Conservation (phyloP, 2,113 vertebrate genomes). For the Heterotis niloticus region DNA sequence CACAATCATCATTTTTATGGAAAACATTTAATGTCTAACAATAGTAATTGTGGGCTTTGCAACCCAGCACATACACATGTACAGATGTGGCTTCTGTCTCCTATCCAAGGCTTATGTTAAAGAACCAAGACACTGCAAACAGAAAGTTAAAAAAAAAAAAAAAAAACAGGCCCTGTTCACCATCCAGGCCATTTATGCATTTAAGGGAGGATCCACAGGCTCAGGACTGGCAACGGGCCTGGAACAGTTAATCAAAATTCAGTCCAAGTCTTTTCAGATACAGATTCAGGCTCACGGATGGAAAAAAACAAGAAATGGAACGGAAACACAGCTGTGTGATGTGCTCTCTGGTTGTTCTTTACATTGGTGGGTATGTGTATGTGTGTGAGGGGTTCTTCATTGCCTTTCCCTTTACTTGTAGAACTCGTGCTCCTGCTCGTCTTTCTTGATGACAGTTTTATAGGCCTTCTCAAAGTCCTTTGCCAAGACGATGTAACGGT, state of each 20-base stretch:
- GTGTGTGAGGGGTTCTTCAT: not conserved
- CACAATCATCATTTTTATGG: slow-evolving; percentile 40
- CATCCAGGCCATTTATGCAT: slow-evolving; percentile 24
- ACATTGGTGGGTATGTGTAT: not conserved
- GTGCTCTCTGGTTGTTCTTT: not conserved
- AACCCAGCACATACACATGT: slow-evolving; percentile 41
- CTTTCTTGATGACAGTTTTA: slow-evolving; percentile 91
- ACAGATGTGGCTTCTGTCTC: slow-evolving; percentile 35
- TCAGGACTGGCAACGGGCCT: slow-evolving; percentile 30
- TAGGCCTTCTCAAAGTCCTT: slow-evolving; percentile 95
- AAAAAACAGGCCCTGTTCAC: slow-evolving; percentile 32
- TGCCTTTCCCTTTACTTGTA: slow-evolving; percentile 74
- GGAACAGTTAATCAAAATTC: slow-evolving; percentile 34
- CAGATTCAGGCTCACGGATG: not conserved
- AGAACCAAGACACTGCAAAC: slow-evolving; percentile 30
- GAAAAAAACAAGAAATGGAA: not conserved
- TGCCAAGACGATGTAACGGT: slow-evolving; percentile 87
- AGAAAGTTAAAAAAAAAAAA: not conserved
- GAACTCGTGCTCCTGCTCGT: slow-evolving; percentile 93
- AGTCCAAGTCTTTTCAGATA: slow-evolving; percentile 34
- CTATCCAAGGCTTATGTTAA: slow-evolving; percentile 31
- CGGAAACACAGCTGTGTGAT: not conserved
- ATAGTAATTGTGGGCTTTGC: slow-evolving; percentile 27
- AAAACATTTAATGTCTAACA: slow-evolving; percentile 62
- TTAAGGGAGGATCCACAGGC: slow-evolving; percentile 27